phyloP scores from a whole-genome alignment of 2,888 invertebrate species.

The Amblyjoppa fuscipennis region DNA sequence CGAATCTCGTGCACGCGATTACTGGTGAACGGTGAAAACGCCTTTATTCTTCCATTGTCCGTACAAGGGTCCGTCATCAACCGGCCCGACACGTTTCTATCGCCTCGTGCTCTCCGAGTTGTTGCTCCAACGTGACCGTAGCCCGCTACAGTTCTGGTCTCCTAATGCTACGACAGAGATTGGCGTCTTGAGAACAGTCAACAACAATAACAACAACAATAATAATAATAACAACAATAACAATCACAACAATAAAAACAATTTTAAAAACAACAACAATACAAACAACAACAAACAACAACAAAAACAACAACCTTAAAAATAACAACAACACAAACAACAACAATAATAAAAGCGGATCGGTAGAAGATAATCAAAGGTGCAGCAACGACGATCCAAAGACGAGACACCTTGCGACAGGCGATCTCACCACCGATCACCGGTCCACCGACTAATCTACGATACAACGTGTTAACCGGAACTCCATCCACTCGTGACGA shows the following conservation, averaged over 20 bases:
- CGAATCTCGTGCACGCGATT: constrained; percentile 58
- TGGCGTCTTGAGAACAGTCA: constrained; percentile 45
- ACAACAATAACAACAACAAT: neutral
- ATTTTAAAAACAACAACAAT: no score
- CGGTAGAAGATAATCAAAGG: neutral
- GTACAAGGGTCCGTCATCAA: neutral
- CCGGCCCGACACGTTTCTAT: neutral
- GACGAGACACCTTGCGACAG: neutral
- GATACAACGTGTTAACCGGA: constrained; percentile 1
- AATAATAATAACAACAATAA: no score
- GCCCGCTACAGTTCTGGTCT: constrained; percentile 73
- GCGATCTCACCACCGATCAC: neutral
- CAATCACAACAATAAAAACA: no score
- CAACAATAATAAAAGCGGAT: neutral
- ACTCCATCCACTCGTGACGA: neutral
- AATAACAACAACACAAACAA: neutral
- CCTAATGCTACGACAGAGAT: constrained; percentile 69
- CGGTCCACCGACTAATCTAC: neutral
- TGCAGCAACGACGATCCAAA: neutral
- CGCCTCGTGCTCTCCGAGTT: constrained; percentile 1
- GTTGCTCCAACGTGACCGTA: neutral
- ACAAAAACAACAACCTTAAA: neutral
- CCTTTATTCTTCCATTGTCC: constrained; percentile 25
- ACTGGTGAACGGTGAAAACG: constrained; percentile 37
- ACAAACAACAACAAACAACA: no score